Conservation (phyloP, 1,140 invertebrate genomes). For the Caenorhabditis tropicalis region DNA sequence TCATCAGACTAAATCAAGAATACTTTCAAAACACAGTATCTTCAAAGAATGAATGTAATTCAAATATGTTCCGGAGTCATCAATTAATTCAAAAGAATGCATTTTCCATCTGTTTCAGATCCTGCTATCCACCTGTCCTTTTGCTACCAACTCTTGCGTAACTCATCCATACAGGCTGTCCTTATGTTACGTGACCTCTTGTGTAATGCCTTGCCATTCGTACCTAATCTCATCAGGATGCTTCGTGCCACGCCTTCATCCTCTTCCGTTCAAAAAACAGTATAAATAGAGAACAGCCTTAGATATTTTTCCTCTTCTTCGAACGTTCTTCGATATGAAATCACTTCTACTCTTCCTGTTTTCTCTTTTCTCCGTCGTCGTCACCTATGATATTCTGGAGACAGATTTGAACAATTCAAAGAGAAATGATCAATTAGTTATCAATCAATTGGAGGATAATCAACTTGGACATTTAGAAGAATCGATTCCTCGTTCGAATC, state of each 20-base stretch:
- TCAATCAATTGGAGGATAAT: not conserved
- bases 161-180: not conserved
- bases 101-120: slow-evolving; percentile 24
- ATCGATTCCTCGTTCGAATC: not conserved
- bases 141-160: slow-evolving; percentile 9
- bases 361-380: not conserved
- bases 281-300: not conserved
- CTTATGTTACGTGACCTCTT: not conserved
- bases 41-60: too few species aligned
- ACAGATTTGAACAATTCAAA: not conserved
- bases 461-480: not conserved
- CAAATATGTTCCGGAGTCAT: too few species aligned
- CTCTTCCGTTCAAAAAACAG: not conserved
- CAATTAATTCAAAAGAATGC: not conserved
- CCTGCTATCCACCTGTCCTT: slow-evolving; percentile 21
- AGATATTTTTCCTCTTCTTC: not conserved
- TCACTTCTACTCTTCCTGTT: not conserved
- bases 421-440: not conserved
- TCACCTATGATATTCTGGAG: not conserved
- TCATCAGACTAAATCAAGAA: too few species aligned
- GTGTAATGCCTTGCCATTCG: not conserved
- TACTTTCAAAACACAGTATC: too few species aligned
- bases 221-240: not conserved
- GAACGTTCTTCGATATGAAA: not conserved
- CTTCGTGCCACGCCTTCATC: not conserved